These are phyloP conservation scores for Acrocephalus scirpaceus DNA, from an alignment of 2,797 vertebrate genomes.

Conservation along the genomic window DNA sequence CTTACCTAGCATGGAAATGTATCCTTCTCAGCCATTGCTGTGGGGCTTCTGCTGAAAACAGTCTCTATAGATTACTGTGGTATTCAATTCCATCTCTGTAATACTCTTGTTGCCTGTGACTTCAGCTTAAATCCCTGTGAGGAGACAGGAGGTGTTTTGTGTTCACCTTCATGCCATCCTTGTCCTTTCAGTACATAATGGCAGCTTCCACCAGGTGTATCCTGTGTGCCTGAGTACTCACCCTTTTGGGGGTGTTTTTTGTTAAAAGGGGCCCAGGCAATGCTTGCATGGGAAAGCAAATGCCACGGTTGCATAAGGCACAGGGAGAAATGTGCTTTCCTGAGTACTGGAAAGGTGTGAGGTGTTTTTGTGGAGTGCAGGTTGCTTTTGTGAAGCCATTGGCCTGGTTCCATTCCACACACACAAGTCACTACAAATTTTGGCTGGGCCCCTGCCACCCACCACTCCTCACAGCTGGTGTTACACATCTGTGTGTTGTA, in stretches of 20 bases:
- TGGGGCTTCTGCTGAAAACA: background rate
- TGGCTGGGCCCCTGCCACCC: background rate
- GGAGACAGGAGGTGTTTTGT: background rate
- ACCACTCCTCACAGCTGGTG: background rate
- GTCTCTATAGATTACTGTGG: background rate
- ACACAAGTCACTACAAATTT: background rate
- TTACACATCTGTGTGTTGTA: accelerated
- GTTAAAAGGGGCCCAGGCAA: background rate
- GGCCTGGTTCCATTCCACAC: background rate
- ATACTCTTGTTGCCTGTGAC: background rate
- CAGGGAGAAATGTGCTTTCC: background rate
- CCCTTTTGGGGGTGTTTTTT: background rate
- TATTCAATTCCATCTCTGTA: background rate
- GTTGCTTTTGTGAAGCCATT: background rate
- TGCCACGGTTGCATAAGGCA: background rate
- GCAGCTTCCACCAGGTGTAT: background rate
- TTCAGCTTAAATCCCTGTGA: background rate
- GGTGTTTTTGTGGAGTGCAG: background rate
- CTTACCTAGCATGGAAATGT: background rate
- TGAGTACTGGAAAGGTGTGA: background rate
- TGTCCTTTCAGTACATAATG: accelerated
- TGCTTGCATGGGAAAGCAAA: accelerated
- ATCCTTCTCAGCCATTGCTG: accelerated
- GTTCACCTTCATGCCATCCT: background rate
- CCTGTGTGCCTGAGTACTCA: background rate